Base-by-base conservation (phyloP, 2,113 vertebrate genomes). In the Percina caprodes region DNA sequence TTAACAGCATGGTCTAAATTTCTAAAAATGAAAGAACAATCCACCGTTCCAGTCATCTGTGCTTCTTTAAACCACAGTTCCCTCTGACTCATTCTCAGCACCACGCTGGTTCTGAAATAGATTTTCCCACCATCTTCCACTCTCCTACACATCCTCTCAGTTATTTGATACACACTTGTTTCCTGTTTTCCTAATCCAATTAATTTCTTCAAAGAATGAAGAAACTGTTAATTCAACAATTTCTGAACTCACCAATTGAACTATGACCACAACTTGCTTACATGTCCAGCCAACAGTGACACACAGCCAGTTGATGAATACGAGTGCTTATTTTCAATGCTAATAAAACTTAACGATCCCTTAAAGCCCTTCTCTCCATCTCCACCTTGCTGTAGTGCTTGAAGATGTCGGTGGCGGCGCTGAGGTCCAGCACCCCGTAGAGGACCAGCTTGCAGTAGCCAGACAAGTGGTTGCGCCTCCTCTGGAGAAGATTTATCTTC, bases 371-470 rank as follows among this genome's bases (percentile, higher is more conserved):
- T 7, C 4, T 62, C 7, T 23, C 12, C 0, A 15, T 49, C 56
- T n/a, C 51, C 51, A 98, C 97, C 96, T 97, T 97, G 88, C 79
- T 91, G 80, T 96, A 98, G 85, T 97, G 92, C 84, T 96, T 97
- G 91, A 97, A 96, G 86, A 98, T 73, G 0, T 96, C 95, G 0
- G 97, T 96, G 68, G 95, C 96, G 0, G 97, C 94, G 0, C 86
- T 88, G 67, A 97, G 94, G 58, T 98, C 95, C 73, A 99, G 87
- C 23, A 97, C 95, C 0, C 95, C 93, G 3, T 94, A 96, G 52
- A 98, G 69, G 46, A 97, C 86, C 51, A 98, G 93, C 35, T 97
- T 98, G 86, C 97, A 97, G 92, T 96, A 99, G 16, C 96, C 97
- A 0, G 96, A 95, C 69, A 99, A 91, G n/a, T 97, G 95, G 52